phyloP scores from a whole-genome alignment of 2,113 vertebrate species.

The Ctenomys sociabilis region DNA sequence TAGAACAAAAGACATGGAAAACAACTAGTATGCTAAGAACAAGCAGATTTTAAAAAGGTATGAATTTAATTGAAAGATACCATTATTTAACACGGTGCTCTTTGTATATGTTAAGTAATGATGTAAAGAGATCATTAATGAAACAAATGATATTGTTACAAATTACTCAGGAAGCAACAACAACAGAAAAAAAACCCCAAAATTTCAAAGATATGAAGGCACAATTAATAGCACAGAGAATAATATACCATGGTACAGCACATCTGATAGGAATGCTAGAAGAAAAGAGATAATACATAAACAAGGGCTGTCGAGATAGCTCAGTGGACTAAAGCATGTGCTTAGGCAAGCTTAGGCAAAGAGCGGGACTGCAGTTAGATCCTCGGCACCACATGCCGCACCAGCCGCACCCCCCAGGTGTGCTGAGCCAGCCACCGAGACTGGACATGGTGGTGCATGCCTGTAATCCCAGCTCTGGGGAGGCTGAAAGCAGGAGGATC shows the following conservation, averaged over 20 bases:
- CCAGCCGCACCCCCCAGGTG: too few species aligned
- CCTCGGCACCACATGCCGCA: too few species aligned
- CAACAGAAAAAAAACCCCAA: slow-evolving; percentile 12
- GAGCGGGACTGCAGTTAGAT: too few species aligned
- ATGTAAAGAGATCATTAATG: background rate
- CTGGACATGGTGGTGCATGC: too few species aligned
- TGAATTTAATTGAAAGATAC: background rate
- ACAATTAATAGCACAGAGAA: background rate
- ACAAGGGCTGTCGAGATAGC: too few species aligned
- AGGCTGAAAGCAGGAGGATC: too few species aligned
- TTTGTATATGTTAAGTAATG: background rate
- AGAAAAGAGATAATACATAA: background rate
- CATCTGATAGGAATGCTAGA: background rate
- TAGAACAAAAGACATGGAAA: background rate
- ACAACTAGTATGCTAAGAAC: background rate
- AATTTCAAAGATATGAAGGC: background rate
- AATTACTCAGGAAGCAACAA: background rate
- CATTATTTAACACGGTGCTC: background rate
- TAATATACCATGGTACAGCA: background rate
- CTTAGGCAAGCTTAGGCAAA: too few species aligned
- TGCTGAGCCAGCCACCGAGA: too few species aligned
- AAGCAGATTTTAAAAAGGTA: background rate
- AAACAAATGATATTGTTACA: background rate
- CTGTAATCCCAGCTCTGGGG: too few species aligned
- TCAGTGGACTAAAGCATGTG: too few species aligned